phyloP scores from a whole-genome alignment of 2,888 invertebrate species.

The Netelia fuscicornis region DNA sequence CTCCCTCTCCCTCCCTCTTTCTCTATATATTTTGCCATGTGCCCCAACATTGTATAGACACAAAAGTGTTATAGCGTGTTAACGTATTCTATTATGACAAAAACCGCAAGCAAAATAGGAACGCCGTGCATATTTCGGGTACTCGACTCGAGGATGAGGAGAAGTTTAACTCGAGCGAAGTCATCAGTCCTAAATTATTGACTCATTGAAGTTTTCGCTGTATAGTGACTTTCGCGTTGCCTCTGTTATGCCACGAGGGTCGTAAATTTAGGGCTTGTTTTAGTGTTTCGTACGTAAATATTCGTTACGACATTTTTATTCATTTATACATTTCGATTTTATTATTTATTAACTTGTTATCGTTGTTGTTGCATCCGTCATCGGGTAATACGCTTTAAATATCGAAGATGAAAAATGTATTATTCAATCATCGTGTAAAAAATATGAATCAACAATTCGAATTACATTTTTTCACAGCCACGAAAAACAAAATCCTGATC shows the following conservation, averaged over 20 bases:
- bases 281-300: no score
- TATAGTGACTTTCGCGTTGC: no score
- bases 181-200: no score
- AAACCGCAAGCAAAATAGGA: neutral
- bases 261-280: no score
- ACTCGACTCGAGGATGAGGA: neutral
- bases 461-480: neutral
- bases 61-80: neutral
- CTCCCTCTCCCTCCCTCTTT: neutral
- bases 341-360: no score
- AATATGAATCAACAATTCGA: neutral
- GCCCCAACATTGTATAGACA: neutral
- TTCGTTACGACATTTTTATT: no score
- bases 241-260: no score
- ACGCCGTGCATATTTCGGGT: neutral
- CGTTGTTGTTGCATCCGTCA: no score
- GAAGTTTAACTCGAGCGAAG: neutral
- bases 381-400: no score
- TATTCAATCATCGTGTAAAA: neutral
- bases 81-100: neutral
- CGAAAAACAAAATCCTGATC: neutral
- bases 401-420: neutral
- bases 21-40: neutral
- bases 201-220: no score
- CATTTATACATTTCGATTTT: no score